phyloP scores from a whole-genome alignment of 2,797 vertebrate genomes.

The Siniperca scherzeri region DNA sequence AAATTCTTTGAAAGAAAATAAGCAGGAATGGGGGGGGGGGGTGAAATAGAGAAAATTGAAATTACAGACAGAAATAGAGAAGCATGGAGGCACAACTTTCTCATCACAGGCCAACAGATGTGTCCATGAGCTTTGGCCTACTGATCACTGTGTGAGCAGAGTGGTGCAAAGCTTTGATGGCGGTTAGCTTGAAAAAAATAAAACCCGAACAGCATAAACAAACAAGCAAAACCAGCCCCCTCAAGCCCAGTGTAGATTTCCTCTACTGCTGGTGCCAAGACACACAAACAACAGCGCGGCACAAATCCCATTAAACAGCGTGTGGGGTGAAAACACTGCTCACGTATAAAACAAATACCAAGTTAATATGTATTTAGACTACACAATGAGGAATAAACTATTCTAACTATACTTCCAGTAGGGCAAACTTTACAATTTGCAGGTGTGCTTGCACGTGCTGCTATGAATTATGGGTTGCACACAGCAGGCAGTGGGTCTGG shows the following conservation, averaged over 20 bases:
- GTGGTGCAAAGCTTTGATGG: conserved; percentile 63
- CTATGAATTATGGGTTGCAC: conserved; percentile 28
- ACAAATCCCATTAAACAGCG: conserved; percentile 70
- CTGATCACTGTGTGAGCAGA: conserved; percentile 55
- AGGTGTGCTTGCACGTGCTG: conserved; percentile 8
- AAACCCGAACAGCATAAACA: conserved; percentile 60
- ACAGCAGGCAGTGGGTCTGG: conserved; percentile 14
- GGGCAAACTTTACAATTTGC: conserved; percentile 24
- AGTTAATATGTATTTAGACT: conserved; percentile 66
- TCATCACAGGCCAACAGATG: conserved; percentile 67
- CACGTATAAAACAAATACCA: conserved; percentile 71
- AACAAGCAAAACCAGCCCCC: conserved; percentile 67
- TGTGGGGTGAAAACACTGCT: conserved; percentile 64
- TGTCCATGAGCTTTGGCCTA: conserved; percentile 59
- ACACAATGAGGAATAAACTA: conserved; percentile 54
- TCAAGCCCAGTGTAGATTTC: conserved; percentile 70
- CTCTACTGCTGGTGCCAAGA: conserved; percentile 72
- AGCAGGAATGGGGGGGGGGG: background rate
- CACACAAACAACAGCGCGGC: conserved; percentile 67
- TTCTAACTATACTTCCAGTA: conserved; percentile 48
- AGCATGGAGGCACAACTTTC: conserved; percentile 38
- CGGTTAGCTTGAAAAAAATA: conserved; percentile 38
- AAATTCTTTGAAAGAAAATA: conserved; percentile 53
- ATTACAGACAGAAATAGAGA: conserved; percentile 49
- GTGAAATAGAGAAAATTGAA: conserved; percentile 44